Conservation (phyloP, 2,113 vertebrate genomes). For the Tachycineta bicolor region DNA sequence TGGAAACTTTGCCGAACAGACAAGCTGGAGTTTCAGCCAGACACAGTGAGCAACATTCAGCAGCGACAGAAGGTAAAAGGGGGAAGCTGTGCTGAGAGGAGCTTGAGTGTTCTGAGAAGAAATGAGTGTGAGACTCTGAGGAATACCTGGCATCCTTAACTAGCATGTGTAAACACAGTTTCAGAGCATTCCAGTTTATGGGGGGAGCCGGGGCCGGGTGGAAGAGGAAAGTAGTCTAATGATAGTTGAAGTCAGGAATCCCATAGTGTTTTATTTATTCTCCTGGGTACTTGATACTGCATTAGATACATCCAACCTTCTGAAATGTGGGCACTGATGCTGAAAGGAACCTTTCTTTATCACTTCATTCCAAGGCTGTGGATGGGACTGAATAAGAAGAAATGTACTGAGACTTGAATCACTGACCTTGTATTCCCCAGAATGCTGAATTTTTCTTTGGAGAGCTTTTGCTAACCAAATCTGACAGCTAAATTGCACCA, state of each 20-base stretch:
- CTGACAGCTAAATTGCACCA: neutral
- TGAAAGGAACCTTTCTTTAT: constrained; percentile 11
- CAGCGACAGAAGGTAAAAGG: constrained; percentile 92
- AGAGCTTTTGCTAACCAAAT: neutral
- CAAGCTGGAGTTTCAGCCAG: constrained; percentile 97
- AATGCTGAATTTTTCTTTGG: neutral
- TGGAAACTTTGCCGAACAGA: constrained; percentile 98
- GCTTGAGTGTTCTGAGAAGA: neutral
- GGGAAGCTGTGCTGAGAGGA: neutral
- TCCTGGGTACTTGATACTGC: neutral
- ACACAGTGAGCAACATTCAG: constrained; percentile 90
- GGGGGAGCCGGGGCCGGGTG: neutral
- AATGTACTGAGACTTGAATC: neutral
- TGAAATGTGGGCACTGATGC: neutral
- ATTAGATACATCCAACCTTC: neutral
- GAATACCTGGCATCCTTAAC: neutral
- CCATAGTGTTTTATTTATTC: neutral
- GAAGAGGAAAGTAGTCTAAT: neutral
- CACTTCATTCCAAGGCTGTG: constrained; percentile 32
- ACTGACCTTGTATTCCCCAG: constrained; percentile 7
- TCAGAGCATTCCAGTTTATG: neutral
- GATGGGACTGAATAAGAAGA: neutral
- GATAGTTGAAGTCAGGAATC: neutral
- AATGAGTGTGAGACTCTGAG: neutral
- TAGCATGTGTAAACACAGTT: neutral